Evolutionary conservation across 2,797 vertebrate genomes (phyloP).

Genomic region (Todus mexicanus): DNA sequence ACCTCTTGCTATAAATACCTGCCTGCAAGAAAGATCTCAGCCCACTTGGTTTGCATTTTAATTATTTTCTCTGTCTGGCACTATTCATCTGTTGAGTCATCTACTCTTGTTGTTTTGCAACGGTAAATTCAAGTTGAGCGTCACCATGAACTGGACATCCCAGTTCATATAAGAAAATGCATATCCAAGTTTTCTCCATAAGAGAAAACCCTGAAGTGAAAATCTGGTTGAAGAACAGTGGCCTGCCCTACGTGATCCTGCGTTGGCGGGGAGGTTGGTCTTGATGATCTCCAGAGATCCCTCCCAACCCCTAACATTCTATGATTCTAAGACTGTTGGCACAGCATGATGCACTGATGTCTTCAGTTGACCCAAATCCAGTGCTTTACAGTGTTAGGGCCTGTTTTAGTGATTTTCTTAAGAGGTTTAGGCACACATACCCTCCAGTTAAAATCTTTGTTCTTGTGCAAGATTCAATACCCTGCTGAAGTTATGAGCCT

Average conservation of each 20-base stretch:
- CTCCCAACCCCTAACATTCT: too few species aligned
- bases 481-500: background rate
- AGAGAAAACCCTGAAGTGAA: background rate
- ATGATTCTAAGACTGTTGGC: background rate
- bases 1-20: conserved; percentile 48
- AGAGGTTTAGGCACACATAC: background rate
- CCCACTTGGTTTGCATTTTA: conserved; percentile 40
- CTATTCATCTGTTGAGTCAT: background rate
- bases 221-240: background rate
- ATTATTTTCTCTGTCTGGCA: conserved; percentile 47
- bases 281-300: too few species aligned
- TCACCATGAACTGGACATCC: background rate
- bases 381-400: background rate
- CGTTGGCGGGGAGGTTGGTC: too few species aligned
- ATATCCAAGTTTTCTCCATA: background rate
- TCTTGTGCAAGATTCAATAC: background rate
- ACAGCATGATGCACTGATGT: background rate
- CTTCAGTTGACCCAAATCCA: background rate
- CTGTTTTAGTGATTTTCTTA: background rate
- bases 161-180: background rate
- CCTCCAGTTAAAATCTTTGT: background rate
- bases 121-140: background rate
- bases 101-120: background rate
- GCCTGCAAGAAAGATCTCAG: background rate
- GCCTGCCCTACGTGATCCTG: too few species aligned